A percentile compares a stretch with the other conserved stretches of the same genome.
Conservation (phyloP, 2,797 vertebrate species). For the Ciconia nigra region DNA sequence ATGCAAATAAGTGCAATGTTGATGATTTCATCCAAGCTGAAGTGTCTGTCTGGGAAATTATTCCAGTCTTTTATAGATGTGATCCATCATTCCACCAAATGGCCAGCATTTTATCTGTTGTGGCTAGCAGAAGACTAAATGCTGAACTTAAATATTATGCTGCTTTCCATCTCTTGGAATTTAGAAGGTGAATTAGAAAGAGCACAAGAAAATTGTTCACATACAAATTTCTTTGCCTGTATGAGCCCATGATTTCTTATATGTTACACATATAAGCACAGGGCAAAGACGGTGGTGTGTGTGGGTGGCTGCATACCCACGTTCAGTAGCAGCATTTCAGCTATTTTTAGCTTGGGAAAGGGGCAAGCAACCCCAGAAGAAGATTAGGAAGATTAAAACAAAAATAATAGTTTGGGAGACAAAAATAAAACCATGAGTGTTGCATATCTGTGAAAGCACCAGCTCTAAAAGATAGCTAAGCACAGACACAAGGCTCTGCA, state of each 20-base stretch:
- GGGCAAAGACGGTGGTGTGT: not conserved
- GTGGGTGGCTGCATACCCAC: not conserved
- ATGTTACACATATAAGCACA: not conserved
- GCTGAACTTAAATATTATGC: not conserved
- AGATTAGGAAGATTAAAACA: not conserved
- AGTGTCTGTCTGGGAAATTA: not conserved
- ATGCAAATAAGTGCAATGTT: not conserved
- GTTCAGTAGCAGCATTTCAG: not conserved
- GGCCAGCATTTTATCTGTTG: not conserved
- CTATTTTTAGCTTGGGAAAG: not conserved
- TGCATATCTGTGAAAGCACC: not conserved
- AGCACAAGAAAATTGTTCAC: not conserved
- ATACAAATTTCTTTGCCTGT: not conserved
- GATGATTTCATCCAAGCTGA: not conserved
- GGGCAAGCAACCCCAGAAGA: not conserved
- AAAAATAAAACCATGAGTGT: not conserved
- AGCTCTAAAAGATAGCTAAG: not conserved
- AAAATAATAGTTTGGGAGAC: not conserved
- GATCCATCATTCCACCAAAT: not conserved
- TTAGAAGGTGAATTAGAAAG: not conserved
- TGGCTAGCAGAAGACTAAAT: not conserved
- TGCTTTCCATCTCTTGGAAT: not conserved
- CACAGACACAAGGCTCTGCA: not conserved
- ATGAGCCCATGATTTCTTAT: fast-evolving
- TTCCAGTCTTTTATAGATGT: not conserved